Evolutionary conservation across 2,888 invertebrate genomes (phyloP), one percentile per base, ranked within the genome.

Genomic region (Strigamia transsilvanica): DNA sequence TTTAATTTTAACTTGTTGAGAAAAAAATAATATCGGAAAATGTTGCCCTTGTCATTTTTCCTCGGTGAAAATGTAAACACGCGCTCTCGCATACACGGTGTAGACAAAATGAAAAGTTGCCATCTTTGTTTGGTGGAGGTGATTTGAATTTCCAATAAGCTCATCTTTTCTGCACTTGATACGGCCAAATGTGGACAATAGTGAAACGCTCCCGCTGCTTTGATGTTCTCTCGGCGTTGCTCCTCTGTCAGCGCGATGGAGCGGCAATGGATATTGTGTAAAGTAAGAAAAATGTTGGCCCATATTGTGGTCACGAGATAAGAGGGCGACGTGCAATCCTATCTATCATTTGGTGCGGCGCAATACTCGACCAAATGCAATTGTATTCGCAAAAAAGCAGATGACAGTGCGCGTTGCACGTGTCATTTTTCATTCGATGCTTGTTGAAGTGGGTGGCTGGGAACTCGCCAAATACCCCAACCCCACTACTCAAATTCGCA

Each of bases 41-140:
- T 66, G 21, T 66, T 21, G 61, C 23, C 61, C 23, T 23, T 66
- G 21, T 66, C 61, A 18, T 66, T 66, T 66, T 66, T 66, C 6
- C 23, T 21, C 21, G 18, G 21, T 12, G 61, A 66, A 66, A 66
- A 66, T 21, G 61, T 66, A 66, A 66, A 66, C 23, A 66, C 21
- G 12, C 21, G 18, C 21, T 23, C 23, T 23, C 21, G 61, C 23
- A 66, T 66, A 66, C 61, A 66, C 61, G 23, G 61, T 66, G 61
- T 66, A 66, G 61, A 66, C 61, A 66, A 66, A 66, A 66, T 66
- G 61, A 66, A 66, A 66, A 66, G 61, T 66, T 66, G 61, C 61
- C 61, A 66, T 66, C 61, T 66, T 66, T 66, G 61, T 66, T 56
- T 66, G 61, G 61, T 66, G 61, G 23, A 66, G 61, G 61, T 66